Conservation (phyloP, 1,140 invertebrate genomes). For the Sycophaga agraensis region DNA sequence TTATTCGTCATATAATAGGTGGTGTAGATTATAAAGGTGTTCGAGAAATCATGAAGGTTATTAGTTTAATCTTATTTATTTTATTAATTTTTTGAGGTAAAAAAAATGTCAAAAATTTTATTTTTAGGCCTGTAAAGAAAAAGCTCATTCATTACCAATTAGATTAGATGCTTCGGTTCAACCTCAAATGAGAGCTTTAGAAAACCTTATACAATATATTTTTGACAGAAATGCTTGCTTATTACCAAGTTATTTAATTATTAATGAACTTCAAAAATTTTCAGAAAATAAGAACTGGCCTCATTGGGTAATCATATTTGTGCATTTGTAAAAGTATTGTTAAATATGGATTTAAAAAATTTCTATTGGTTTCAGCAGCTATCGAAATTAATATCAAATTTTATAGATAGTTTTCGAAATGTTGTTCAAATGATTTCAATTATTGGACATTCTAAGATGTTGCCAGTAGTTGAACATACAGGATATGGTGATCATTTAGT, state of each 20-base stretch:
- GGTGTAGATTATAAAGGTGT: slow-evolving; percentile 95
- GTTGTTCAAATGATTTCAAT: slow-evolving; percentile 95
- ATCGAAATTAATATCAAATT: slow-evolving; percentile 79
- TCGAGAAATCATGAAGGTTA: slow-evolving; percentile 86
- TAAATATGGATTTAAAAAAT: slow-evolving; percentile 8
- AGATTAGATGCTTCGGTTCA: slow-evolving; percentile 75
- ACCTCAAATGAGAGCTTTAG: slow-evolving; percentile 77
- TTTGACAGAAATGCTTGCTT: slow-evolving; percentile 91
- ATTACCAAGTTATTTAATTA: slow-evolving; percentile 90
- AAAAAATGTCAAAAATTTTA: slow-evolving; percentile 24
- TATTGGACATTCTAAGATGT: slow-evolving; percentile 83
- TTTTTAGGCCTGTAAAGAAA: slow-evolving; percentile 79
- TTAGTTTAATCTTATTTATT: slow-evolving; percentile 32
- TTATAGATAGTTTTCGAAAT: slow-evolving; percentile 88
- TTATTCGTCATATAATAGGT: slow-evolving; percentile 83
- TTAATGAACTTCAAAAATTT: slow-evolving; percentile 92
- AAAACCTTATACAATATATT: slow-evolving; percentile 82
- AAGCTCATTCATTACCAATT: slow-evolving; percentile 76
- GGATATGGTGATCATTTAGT: slow-evolving; percentile 85
- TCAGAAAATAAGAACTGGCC: slow-evolving; percentile 80
- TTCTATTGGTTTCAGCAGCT: slow-evolving; percentile 66
- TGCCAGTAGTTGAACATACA: slow-evolving; percentile 92
- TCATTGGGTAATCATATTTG: slow-evolving; percentile 75
- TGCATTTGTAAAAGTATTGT: background rate
- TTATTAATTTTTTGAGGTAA: slow-evolving; percentile 46